A percentile compares a stretch with the other conserved stretches of the same genome.
These are phyloP conservation scores for Masticophis lateralis DNA, from an alignment of 2,797 vertebrate species.

Conservation along the genomic window DNA sequence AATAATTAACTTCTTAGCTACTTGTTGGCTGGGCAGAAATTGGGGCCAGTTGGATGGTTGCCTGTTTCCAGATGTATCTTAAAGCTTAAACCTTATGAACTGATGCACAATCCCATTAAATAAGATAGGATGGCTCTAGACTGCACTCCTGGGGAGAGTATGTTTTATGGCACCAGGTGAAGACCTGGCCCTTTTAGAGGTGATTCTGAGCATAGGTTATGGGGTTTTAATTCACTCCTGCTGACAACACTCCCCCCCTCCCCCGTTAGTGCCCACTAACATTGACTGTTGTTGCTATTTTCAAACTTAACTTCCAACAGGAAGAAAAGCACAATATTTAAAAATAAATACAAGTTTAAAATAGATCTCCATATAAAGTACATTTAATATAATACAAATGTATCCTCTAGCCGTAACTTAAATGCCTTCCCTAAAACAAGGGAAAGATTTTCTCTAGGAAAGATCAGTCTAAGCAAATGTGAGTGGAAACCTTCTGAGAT, in stretches of 20 bases:
- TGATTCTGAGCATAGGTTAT: not conserved
- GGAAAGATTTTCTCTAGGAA: constrained; percentile 18
- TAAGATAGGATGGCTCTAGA: not conserved
- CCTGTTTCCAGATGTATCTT: not conserved
- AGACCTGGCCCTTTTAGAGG: not conserved
- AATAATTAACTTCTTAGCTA: not conserved
- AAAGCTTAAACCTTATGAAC: not conserved
- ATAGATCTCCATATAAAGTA: not conserved
- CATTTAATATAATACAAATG: not conserved
- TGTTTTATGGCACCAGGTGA: not conserved
- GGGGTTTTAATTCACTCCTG: not conserved
- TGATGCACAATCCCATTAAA: not conserved
- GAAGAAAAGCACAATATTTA: not conserved
- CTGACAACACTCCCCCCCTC: not conserved
- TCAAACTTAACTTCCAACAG: not conserved
- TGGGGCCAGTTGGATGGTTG: not conserved
- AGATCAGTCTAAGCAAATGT: constrained; percentile 45
- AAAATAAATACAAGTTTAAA: constrained; percentile 39
- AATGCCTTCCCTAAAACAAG: not conserved
- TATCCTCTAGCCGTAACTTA: not conserved
- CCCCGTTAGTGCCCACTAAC: not conserved
- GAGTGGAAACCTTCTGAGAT: constrained; percentile 36
- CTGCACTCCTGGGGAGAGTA: not conserved
- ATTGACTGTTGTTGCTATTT: not conserved
- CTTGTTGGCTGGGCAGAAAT: not conserved